Conservation (phyloP, 2,113 vertebrate species). For the Guaruba guarouba region DNA sequence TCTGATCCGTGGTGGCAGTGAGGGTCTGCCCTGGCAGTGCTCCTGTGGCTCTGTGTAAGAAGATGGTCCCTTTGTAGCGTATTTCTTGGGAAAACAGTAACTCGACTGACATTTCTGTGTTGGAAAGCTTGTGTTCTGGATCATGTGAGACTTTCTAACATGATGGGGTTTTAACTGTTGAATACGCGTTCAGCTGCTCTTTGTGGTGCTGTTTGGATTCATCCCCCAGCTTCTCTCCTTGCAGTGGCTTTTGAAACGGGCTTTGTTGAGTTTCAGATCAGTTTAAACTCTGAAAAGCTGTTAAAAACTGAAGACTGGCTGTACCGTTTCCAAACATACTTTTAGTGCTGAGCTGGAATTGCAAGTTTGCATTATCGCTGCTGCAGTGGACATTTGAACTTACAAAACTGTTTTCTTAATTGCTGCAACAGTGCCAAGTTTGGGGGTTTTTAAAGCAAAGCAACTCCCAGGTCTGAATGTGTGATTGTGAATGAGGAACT, state of each 20-base stretch:
- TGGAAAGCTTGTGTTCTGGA: not conserved
- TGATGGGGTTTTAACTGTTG: not conserved
- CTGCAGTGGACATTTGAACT: not conserved
- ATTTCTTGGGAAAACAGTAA: rapidly evolving
- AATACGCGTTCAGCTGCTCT: rapidly evolving
- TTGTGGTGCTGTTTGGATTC: not conserved
- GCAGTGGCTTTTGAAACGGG: not conserved
- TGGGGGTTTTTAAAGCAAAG: rapidly evolving
- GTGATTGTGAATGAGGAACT: not conserved
- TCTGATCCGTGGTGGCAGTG: rapidly evolving
- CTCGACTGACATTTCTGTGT: not conserved
- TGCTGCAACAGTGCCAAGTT: not conserved
- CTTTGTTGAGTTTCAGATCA: not conserved
- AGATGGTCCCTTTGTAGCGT: rapidly evolving
- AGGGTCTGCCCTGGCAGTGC: not conserved
- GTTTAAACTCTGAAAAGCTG: not conserved
- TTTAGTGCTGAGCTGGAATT: not conserved
- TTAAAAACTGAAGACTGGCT: not conserved
- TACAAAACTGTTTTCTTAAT: not conserved
- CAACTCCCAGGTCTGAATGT: not conserved
- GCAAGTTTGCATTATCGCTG: not conserved
- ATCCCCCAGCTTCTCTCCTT: not conserved
- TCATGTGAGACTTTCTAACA: not conserved
- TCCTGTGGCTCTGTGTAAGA: not conserved
- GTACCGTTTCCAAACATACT: too few species aligned